Evolutionary conservation across 2,888 invertebrate genomes (phyloP).

Genomic region (Neuroscelio doddi): DNA sequence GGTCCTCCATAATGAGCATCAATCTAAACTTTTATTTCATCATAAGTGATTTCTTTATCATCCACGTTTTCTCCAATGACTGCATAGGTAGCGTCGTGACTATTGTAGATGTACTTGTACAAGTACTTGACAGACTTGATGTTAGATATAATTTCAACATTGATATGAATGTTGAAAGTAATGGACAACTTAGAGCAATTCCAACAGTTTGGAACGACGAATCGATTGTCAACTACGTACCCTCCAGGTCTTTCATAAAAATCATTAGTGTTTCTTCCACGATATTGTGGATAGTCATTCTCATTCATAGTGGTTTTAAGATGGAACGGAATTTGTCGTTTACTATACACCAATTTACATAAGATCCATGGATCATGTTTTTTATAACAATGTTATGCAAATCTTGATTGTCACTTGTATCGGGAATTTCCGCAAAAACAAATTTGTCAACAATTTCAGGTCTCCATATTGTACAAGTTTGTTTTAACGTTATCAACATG

Average conservation of each 20-base stretch:
- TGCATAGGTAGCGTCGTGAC: slow-evolving; percentile 48
- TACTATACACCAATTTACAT: slow-evolving; percentile 45
- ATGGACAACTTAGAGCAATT: slow-evolving; percentile 28
- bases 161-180: slow-evolving; percentile 54
- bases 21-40: slow-evolving; percentile 41
- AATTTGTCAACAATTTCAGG: slow-evolving; percentile 18
- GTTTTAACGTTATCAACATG: slow-evolving; percentile 14
- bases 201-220: slow-evolving; percentile 58
- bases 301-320: slow-evolving; percentile 44
- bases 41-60: slow-evolving; percentile 17
- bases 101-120: slow-evolving; percentile 54
- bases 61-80: slow-evolving; percentile 14
- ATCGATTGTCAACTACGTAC: slow-evolving; percentile 55
- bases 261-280: slow-evolving; percentile 42
- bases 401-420: slow-evolving; percentile 34
- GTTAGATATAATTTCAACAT: too few relatives aligned
- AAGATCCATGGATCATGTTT: slow-evolving; percentile 65
- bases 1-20: slow-evolving; percentile 44
- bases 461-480: slow-evolving; percentile 30
- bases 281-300: slow-evolving; percentile 53
- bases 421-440: slow-evolving; percentile 58
- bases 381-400: slow-evolving; percentile 56
- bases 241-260: slow-evolving; percentile 30
- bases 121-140: slow-evolving; percentile 52
- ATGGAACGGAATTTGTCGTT: slow-evolving; percentile 23